Percentiles rank a stretch among this genome's conserved stretches.
Evolutionary conservation across 2,888 invertebrate species (phyloP).

Genomic region (Liposcelis brunnea): DNA sequence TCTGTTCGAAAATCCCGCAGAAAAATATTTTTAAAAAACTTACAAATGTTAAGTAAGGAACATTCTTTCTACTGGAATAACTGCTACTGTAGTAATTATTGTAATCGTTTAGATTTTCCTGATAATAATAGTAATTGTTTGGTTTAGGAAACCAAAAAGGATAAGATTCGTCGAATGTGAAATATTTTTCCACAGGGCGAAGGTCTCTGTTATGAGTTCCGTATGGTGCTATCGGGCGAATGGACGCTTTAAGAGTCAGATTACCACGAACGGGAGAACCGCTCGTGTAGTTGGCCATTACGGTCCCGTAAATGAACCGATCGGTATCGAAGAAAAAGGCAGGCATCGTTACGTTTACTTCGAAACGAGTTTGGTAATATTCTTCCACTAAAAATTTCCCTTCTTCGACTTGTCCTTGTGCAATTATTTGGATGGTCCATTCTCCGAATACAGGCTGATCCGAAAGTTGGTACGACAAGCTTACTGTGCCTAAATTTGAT

Average conservation of each 20-base stretch:
- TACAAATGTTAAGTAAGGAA: slow-evolving; percentile 57
- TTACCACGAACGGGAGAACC: slow-evolving; percentile 83
- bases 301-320: slow-evolving; percentile 60
- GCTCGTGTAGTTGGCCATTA: slow-evolving; percentile 91
- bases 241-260: slow-evolving; percentile 64
- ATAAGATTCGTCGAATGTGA: slow-evolving; percentile 62
- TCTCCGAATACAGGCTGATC: slow-evolving; percentile 85
- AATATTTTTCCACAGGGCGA: slow-evolving; percentile 41
- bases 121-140: slow-evolving; percentile 30
- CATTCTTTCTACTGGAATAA: slow-evolving; percentile 18
- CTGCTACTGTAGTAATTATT: slow-evolving; percentile 2
- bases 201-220: slow-evolving; percentile 18
- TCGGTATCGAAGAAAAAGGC: slow-evolving; percentile 84
- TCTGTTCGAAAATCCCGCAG: slow-evolving; percentile 7
- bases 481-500: slow-evolving; percentile 86
- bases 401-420: slow-evolving; percentile 76
- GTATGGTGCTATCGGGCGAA: slow-evolving; percentile 43
- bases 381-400: slow-evolving; percentile 78
- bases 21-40: slow-evolving; percentile 23
- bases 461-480: slow-evolving; percentile 72
- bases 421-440: slow-evolving; percentile 75
- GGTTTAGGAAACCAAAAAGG: slow-evolving; percentile 64
- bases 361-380: slow-evolving; percentile 87
- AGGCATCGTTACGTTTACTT: slow-evolving; percentile 92
- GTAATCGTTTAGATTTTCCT: slow-evolving; percentile 8